phyloP scores from a whole-genome alignment of 1,140 invertebrate species.

The Macrobrachium nipponense region DNA sequence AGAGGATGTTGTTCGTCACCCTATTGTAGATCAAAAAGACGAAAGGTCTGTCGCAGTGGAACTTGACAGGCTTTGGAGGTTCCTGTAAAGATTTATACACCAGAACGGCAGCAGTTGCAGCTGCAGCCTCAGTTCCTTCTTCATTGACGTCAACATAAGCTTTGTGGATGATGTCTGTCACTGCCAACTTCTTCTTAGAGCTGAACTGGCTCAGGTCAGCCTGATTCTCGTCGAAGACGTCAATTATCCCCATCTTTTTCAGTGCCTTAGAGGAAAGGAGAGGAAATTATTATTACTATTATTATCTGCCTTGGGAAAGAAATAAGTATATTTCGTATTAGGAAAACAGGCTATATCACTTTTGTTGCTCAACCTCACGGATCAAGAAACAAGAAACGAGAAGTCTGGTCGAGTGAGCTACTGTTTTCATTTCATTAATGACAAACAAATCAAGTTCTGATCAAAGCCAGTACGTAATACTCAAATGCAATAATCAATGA shows the following conservation, averaged over 20 bases:
- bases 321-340: no score
- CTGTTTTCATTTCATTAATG: no score
- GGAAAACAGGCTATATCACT: not conserved
- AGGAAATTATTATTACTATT: not conserved
- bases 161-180: constrained; percentile 79
- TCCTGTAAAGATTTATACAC: not conserved
- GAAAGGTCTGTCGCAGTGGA: constrained; percentile 88
- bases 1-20: constrained; percentile 76
- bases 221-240: not conserved
- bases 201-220: not conserved
- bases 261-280: constrained; percentile 5
- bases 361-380: no score
- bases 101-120: constrained; percentile 73
- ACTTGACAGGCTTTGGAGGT: constrained; percentile 72
- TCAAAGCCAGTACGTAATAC: no score
- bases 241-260: not conserved
- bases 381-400: no score
- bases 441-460: no score
- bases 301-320: not conserved
- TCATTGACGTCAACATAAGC: constrained; percentile 85
- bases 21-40: constrained; percentile 85
- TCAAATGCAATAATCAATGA: no score
- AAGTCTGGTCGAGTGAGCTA: no score
- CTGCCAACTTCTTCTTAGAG: not conserved
- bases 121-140: constrained; percentile 75